phyloP scores from a whole-genome alignment of 2,797 vertebrate genomes.

The Ateles fusciceps region DNA sequence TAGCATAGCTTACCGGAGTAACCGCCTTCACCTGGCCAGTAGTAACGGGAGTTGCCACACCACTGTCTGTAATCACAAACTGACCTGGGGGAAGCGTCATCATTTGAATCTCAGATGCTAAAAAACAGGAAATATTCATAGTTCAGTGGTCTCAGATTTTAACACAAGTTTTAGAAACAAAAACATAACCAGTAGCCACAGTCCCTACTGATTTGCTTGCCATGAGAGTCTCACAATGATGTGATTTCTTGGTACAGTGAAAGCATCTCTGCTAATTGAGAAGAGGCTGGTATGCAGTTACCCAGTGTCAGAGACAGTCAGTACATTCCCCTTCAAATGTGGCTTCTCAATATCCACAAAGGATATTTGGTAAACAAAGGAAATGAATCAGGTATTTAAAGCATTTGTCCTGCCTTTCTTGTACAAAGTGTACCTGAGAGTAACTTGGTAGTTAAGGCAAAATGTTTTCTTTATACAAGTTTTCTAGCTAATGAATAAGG shows the following conservation, averaged over 20 bases:
- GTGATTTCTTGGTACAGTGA: not conserved
- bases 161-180: constrained; percentile 21
- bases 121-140: constrained; percentile 56
- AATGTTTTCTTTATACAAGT: not conserved
- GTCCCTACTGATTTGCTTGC: not conserved
- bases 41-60: constrained; percentile 90
- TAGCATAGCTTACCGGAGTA: constrained; percentile 80
- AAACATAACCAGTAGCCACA: not conserved
- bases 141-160: constrained; percentile 23
- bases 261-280: not conserved
- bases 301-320: not conserved
- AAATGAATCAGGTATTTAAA: not conserved
- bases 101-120: constrained; percentile 99
- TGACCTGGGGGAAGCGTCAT: constrained; percentile 97
- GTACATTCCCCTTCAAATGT: not conserved
- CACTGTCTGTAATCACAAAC: constrained; percentile 95
- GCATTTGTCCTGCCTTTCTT: not conserved
- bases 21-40: constrained; percentile 95
- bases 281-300: not conserved
- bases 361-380: not conserved
- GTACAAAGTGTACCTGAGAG: not conserved
- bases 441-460: not conserved
- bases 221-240: not conserved
- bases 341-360: not conserved
- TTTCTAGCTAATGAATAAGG: not conserved